phyloP scores from a whole-genome alignment of 2,113 vertebrate species.

The Mustela lutreola region DNA sequence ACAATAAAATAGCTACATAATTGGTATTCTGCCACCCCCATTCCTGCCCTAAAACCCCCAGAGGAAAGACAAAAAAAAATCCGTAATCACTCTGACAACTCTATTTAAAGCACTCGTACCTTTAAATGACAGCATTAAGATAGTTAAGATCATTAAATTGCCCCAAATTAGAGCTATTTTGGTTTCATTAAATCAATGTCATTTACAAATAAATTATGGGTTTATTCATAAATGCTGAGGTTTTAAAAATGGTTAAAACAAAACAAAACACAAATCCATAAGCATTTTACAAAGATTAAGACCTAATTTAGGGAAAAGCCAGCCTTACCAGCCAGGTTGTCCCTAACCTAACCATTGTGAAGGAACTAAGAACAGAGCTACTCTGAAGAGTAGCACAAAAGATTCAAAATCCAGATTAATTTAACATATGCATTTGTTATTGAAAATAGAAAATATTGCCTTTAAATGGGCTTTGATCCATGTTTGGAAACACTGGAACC shows the following conservation, averaged over 20 bases:
- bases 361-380: background rate
- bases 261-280: background rate
- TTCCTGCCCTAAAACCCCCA: background rate
- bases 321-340: background rate
- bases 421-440: background rate
- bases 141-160: conserved; percentile 35
- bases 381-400: background rate
- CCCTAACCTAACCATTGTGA: background rate
- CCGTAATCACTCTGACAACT: conserved; percentile 28
- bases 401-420: background rate
- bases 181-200: conserved; percentile 9
- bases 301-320: background rate
- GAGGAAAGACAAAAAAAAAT: background rate
- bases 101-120: background rate
- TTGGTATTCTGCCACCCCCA: background rate
- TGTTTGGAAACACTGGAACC: background rate
- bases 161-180: background rate
- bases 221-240: background rate
- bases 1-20: conserved; percentile 9
- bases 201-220: background rate
- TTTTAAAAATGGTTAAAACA: background rate
- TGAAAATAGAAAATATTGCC: background rate
- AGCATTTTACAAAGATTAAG: background rate
- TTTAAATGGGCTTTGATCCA: background rate
- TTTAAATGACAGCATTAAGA: conserved; percentile 25